A percentile compares a stretch with the other conserved stretches of the same genome.
These are phyloP conservation scores for Uria aalge DNA, from an alignment of 2,113 vertebrate species.

Conservation along the genomic window DNA sequence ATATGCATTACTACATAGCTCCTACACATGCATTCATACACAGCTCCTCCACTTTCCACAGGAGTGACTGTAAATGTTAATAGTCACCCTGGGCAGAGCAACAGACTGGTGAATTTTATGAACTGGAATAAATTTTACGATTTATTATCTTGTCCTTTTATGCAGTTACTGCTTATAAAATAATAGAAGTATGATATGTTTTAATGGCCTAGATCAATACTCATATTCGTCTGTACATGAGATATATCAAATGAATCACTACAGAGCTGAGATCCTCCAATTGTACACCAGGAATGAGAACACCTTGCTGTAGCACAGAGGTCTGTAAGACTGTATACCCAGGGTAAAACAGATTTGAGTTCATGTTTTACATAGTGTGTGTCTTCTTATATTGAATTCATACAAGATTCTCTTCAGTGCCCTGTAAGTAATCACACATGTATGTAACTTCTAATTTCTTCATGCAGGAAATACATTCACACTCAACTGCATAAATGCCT, in stretches of 20 bases:
- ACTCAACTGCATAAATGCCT: not conserved
- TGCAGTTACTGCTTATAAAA: not conserved
- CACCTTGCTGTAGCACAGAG: not conserved
- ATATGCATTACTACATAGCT: not conserved
- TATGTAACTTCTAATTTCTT: not conserved
- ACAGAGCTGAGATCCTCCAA: not conserved
- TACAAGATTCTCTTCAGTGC: not conserved
- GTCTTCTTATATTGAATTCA: not conserved
- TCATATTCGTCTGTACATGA: not conserved
- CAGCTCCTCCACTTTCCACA: not conserved
- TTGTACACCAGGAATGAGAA: not conserved
- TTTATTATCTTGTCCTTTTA: not conserved
- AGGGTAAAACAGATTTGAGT: not conserved
- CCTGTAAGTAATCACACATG: not conserved
- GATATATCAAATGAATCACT: not conserved
- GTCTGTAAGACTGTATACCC: not conserved
- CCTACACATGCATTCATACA: not conserved
- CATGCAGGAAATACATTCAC: not conserved
- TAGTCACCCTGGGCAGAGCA: not conserved
- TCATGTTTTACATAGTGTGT: fast-evolving
- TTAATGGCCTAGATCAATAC: constrained; percentile 9
- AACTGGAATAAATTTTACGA: not conserved
- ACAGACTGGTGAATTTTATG: not conserved
- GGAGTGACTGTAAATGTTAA: not conserved
- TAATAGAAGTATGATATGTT: not conserved